phyloP scores from a whole-genome alignment of 2,797 vertebrate genomes.

The Anguilla anguilla region DNA sequence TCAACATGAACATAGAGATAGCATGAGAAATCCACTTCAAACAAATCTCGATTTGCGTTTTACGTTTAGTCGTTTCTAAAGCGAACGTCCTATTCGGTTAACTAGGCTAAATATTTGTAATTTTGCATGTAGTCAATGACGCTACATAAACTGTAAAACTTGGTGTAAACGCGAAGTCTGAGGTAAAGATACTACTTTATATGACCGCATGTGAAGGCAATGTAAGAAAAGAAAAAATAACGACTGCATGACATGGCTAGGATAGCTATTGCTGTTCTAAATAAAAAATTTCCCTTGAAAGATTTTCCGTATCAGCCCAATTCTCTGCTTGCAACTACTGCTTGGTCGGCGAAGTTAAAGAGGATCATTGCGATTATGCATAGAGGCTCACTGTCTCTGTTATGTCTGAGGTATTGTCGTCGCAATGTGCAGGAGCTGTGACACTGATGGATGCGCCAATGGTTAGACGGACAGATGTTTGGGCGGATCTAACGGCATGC shows the following conservation, averaged over 20 bases:
- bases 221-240: slow-evolving; percentile 5
- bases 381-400: slow-evolving; percentile 55
- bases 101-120: neutral
- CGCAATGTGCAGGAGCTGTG: slow-evolving; percentile 74
- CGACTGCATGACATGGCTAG: neutral
- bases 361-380: slow-evolving; percentile 50
- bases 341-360: slow-evolving; percentile 53
- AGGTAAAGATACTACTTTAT: neutral
- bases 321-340: slow-evolving; percentile 33
- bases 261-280: neutral
- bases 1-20: neutral
- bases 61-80: neutral
- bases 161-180: neutral
- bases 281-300: neutral
- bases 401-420: slow-evolving; percentile 69
- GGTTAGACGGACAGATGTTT: slow-evolving; percentile 96
- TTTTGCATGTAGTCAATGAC: neutral
- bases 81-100: neutral
- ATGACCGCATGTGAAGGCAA: neutral
- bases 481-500: slow-evolving; percentile 90
- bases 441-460: slow-evolving; percentile 95
- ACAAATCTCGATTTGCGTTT: neutral
- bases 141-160: neutral
- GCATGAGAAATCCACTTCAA: neutral
- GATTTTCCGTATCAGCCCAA: neutral